phyloP scores from a whole-genome alignment of 2,113 vertebrate species.

The Prochilodus magdalenae region DNA sequence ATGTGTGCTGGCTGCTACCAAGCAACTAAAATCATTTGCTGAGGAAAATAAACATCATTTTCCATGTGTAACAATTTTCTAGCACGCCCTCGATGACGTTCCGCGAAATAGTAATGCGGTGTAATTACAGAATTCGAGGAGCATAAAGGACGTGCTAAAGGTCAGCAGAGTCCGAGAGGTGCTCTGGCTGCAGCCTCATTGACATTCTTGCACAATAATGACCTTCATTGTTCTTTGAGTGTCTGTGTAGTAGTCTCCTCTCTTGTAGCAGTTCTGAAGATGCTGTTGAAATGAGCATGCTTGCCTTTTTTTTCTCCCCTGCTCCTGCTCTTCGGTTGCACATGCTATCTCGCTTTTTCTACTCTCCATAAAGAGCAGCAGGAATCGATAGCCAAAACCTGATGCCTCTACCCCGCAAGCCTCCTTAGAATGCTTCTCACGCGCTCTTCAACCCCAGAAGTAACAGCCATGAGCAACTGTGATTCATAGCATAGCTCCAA shows the following conservation, averaged over 20 bases:
- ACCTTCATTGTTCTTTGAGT: conserved; percentile 20
- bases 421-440: background rate
- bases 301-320: too few relatives aligned
- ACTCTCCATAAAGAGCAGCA: background rate
- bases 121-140: conserved; percentile 35
- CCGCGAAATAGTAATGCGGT: conserved; percentile 27
- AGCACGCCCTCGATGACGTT: conserved; percentile 26
- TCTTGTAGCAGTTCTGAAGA: background rate
- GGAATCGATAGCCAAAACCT: background rate
- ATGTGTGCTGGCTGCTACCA: background rate
- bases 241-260: background rate
- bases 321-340: background rate
- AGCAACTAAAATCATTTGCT: conserved; percentile 11
- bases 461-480: background rate
- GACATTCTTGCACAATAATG: conserved; percentile 40
- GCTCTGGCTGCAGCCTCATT: conserved; percentile 20
- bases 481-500: background rate
- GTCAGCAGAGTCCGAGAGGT: conserved; percentile 24
- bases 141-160: conserved; percentile 23
- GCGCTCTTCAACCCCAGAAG: background rate
- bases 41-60: conserved; percentile 6
- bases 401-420: background rate
- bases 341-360: background rate
- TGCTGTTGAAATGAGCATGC: background rate
- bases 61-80: conserved; percentile 16